Evolutionary conservation across 2,888 invertebrate genomes (phyloP).

Genomic region (Cerastis leucographa): DNA sequence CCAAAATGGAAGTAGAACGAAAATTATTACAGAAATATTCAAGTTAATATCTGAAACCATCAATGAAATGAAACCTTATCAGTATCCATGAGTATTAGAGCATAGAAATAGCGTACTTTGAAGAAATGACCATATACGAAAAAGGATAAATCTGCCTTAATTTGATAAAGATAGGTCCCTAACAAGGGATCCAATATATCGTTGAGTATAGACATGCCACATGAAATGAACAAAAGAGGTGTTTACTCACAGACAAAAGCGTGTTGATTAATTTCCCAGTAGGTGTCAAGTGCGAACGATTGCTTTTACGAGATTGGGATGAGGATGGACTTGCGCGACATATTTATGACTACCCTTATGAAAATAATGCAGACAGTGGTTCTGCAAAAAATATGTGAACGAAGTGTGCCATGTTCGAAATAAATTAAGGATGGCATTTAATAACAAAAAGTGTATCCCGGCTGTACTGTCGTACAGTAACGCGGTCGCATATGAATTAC

Average conservation of each 20-base stretch:
- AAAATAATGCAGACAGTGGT: conserved; percentile 1
- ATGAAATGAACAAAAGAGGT: conserved; percentile 37
- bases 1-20: not conserved
- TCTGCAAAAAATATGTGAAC: conserved; percentile 4
- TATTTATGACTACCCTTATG: conserved; percentile 7
- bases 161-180: conserved; percentile 8
- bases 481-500: conserved; percentile 37
- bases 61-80: conserved; percentile 22
- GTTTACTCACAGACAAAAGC: conserved; percentile 30
- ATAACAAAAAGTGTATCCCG: conserved; percentile 28
- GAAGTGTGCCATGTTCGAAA: conserved; percentile 24
- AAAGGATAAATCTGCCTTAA: conserved; percentile 10
- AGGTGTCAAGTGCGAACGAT: conserved; percentile 28
- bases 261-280: conserved; percentile 45
- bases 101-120: not conserved
- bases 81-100: not conserved
- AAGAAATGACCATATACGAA: not conserved
- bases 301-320: conserved; percentile 15
- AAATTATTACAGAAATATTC: conserved; percentile 10
- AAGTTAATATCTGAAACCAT: conserved; percentile 2
- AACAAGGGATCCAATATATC: conserved; percentile 20
- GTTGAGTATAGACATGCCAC: conserved; percentile 16
- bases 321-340: conserved; percentile 6
- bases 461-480: conserved; percentile 17
- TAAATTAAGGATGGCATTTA: conserved; percentile 20